Percentiles rank a stretch among this genome's conserved stretches.
Evolutionary conservation across 1,140 invertebrate genomes (phyloP).

Genomic region (Drosophila obscura): DNA sequence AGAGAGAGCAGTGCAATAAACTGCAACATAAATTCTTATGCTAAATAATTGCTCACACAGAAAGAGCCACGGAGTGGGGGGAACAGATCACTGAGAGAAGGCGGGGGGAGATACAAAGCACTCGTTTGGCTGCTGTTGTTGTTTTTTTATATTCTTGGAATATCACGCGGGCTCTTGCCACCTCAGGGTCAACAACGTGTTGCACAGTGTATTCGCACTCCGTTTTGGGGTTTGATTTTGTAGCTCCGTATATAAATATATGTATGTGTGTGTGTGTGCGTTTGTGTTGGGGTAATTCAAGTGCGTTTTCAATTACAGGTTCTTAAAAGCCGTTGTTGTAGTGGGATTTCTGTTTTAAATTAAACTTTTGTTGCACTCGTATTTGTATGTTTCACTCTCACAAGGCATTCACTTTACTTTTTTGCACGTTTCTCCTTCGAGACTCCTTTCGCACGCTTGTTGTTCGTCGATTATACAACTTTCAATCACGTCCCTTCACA

Average conservation of each 20-base stretch:
- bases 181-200: constrained; percentile 68
- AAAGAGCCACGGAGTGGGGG: not conserved
- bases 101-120: not conserved
- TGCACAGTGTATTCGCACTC: constrained; percentile 20
- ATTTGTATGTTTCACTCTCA: constrained; percentile 31
- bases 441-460: not conserved
- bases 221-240: constrained; percentile 6
- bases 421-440: constrained; percentile 9
- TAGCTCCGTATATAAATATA: constrained; percentile 4
- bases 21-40: constrained; percentile 54
- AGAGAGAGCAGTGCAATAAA: constrained; percentile 28
- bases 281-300: constrained; percentile 34
- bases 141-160: constrained; percentile 47
- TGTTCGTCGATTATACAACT: constrained; percentile 15
- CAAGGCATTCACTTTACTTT: constrained; percentile 41
- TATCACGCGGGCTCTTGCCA: constrained; percentile 42
- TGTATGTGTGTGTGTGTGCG: constrained; percentile 16
- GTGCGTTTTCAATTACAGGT: constrained; percentile 74
- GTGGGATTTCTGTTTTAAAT: constrained; percentile 3
- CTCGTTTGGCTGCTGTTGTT: constrained; percentile 12
- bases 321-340: constrained; percentile 34
- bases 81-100: not conserved
- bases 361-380: constrained; percentile 17
- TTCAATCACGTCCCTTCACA: constrained; percentile 8
- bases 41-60: constrained; percentile 48